Evolutionary conservation across 2,797 vertebrate species (phyloP).

Genomic region (Pseudopleuronectes americanus): DNA sequence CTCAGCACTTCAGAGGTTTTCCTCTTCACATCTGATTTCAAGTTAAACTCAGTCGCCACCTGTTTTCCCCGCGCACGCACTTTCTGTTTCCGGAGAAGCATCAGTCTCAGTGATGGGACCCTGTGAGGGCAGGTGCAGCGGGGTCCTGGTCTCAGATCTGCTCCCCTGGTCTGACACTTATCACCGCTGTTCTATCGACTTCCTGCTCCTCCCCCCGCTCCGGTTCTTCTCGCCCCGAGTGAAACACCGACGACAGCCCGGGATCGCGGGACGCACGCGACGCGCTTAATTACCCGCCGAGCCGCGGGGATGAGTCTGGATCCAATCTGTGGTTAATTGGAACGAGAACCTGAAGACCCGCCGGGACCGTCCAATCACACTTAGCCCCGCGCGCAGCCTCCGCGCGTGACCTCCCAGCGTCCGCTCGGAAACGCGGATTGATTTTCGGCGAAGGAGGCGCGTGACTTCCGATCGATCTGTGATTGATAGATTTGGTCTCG

Average conservation of each 20-base stretch:
- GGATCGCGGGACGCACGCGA: conserved; percentile 40
- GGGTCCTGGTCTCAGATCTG: conserved; percentile 40
- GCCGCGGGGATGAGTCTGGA: conserved; percentile 73
- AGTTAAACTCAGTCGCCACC: conserved; percentile 62
- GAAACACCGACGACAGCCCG: no score
- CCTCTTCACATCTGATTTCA: conserved; percentile 54
- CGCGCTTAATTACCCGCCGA: conserved; percentile 77
- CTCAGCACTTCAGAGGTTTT: conserved; percentile 71
- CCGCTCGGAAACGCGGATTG: conserved; percentile 74
- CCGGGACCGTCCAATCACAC: conserved; percentile 70
- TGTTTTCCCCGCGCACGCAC: conserved; percentile 49
- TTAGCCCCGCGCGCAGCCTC: conserved; percentile 65
- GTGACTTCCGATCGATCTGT: conserved; percentile 66
- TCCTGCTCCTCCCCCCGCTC: conserved; percentile 37
- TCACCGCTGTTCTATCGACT: conserved; percentile 54
- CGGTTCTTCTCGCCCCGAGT: background rate
- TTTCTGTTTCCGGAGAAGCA: conserved; percentile 46
- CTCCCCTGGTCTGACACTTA: conserved; percentile 36
- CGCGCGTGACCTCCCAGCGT: conserved; percentile 37
- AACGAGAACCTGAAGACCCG: conserved; percentile 66
- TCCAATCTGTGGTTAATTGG: conserved; percentile 83
- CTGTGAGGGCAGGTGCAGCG: conserved; percentile 40
- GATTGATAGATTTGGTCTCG: conserved; percentile 66
- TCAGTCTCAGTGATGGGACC: conserved; percentile 36
- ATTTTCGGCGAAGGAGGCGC: conserved; percentile 60